A percentile compares a stretch with the other conserved stretches of the same genome.
These are phyloP conservation scores for Gobionotothen gibberifrons DNA, from an alignment of 2,797 vertebrate genomes.

Conservation along the genomic window DNA sequence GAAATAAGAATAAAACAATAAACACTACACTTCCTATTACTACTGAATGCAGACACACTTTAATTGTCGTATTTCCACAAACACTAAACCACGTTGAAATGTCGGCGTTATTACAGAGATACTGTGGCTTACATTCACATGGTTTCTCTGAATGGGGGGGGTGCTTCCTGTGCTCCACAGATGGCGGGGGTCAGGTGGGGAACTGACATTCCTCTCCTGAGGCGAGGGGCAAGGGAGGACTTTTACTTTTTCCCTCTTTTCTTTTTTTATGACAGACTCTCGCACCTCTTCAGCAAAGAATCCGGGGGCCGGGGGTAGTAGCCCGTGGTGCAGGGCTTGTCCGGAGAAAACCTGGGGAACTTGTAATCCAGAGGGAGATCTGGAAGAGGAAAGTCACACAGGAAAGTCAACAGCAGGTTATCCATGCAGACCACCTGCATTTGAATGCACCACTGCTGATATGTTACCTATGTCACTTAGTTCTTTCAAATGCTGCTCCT, in stretches of 20 bases:
- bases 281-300: slow-evolving; percentile 84
- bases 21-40: slow-evolving; percentile 52
- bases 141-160: slow-evolving; percentile 72
- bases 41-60: slow-evolving; percentile 59
- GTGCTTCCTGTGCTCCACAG: slow-evolving; percentile 63
- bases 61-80: slow-evolving; percentile 66
- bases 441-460: background rate
- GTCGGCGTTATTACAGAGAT: slow-evolving; percentile 63
- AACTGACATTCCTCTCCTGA: slow-evolving; percentile 76
- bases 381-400: slow-evolving; percentile 61
- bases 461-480: no score
- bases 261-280: slow-evolving; percentile 69
- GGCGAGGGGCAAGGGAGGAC: slow-evolving; percentile 63
- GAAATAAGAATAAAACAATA: slow-evolving; percentile 54
- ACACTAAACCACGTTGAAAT: slow-evolving; percentile 72
- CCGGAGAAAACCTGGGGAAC: slow-evolving; percentile 91
- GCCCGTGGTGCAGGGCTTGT: slow-evolving; percentile 88
- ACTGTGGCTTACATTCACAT: slow-evolving; percentile 81
- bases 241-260: slow-evolving; percentile 8
- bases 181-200: slow-evolving; percentile 53
- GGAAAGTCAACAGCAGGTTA: slow-evolving; percentile 11
- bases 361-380: slow-evolving; percentile 95
- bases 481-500: no score
- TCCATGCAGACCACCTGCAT: background rate
- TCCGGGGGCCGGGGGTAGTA: slow-evolving; percentile 92